These are phyloP conservation scores for Oryzias celebensis DNA, from an alignment of 2,113 vertebrate genomes.

Conservation along the genomic window DNA sequence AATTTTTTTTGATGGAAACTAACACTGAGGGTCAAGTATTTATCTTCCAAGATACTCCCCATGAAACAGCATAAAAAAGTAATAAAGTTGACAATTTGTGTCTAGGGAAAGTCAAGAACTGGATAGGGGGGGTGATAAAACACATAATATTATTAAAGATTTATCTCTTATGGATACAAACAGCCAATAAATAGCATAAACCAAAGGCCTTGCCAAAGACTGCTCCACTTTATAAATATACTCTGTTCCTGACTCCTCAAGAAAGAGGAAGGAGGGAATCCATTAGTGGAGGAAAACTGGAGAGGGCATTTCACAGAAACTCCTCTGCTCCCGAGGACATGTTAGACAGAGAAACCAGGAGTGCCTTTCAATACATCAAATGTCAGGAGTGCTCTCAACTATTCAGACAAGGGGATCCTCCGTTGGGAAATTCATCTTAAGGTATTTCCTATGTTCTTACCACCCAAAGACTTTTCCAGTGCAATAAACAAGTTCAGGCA, in stretches of 20 bases:
- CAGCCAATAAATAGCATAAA: constrained; percentile 75
- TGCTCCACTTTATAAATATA: constrained; percentile 82
- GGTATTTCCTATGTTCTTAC: constrained; percentile 35
- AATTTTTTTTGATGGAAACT: constrained; percentile 19
- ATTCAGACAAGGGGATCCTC: constrained; percentile 60
- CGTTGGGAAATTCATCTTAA: constrained; percentile 55
- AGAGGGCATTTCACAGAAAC: constrained; percentile 74
- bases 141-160: constrained; percentile 68
- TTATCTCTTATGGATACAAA: constrained; percentile 72
- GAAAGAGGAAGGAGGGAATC: constrained; percentile 62
- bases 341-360: constrained; percentile 75
- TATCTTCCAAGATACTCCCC: constrained; percentile 25
- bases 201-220: constrained; percentile 68
- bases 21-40: constrained; percentile 48
- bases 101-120: constrained; percentile 40
- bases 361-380: constrained; percentile 73
- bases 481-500: background rate
- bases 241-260: constrained; percentile 65
- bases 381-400: constrained; percentile 64
- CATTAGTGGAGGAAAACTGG: constrained; percentile 63
- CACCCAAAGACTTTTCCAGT: constrained; percentile 5
- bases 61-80: constrained; percentile 38
- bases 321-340: constrained; percentile 82
- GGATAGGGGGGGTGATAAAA: constrained; percentile 59
- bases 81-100: constrained; percentile 50